Conservation (phyloP, 2,797 vertebrate genomes). For the Taeniopygia guttata region DNA sequence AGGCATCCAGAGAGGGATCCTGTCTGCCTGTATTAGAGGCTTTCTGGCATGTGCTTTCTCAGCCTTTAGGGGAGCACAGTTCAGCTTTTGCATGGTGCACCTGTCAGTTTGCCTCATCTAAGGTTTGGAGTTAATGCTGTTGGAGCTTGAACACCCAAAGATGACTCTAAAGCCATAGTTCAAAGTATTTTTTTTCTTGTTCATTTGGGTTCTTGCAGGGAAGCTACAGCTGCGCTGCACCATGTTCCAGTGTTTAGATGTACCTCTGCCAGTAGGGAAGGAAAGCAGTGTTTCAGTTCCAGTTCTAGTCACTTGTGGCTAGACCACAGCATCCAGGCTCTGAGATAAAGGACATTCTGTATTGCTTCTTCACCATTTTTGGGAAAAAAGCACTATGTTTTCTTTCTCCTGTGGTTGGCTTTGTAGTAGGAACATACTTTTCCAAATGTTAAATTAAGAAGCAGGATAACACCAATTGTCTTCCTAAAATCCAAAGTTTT, state of each 20-base stretch:
- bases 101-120: neutral
- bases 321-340: neutral
- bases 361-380: constrained; percentile 28
- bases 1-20: neutral
- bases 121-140: neutral
- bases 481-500: neutral
- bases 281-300: neutral
- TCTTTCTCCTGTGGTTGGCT: neutral
- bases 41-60: neutral
- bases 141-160: neutral
- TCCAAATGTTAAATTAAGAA: neutral
- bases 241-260: neutral
- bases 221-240: neutral
- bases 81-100: neutral
- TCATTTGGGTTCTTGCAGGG: neutral
- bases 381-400: constrained; percentile 7
- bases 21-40: neutral
- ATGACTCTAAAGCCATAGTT: neutral
- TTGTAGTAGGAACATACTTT: neutral
- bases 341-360: constrained; percentile 12
- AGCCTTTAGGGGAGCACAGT: neutral
- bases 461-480: neutral
- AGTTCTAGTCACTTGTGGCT: neutral
- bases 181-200: neutral
- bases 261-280: neutral